These are phyloP conservation scores for Temnothorax unifasciatus DNA, from an alignment of 2,888 invertebrate genomes.

Conservation along the genomic window DNA sequence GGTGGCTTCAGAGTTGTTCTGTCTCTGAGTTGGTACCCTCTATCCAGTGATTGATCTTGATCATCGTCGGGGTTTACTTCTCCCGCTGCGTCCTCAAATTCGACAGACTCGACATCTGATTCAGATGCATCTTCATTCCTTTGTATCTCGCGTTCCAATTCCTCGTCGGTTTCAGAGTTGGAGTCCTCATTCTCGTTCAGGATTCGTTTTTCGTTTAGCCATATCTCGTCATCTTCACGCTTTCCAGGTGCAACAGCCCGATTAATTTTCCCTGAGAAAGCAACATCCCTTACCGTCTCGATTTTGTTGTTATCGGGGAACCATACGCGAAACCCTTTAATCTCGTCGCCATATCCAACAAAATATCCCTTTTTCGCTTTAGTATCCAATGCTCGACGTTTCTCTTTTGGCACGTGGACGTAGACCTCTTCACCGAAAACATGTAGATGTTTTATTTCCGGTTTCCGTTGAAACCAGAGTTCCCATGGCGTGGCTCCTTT, in stretches of 20 bases:
- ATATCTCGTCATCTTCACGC: background rate
- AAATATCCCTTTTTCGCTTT: background rate
- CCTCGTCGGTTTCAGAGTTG: background rate
- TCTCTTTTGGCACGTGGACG: background rate
- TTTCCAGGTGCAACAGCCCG: background rate
- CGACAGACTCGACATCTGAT: too few species aligned
- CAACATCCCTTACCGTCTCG: background rate
- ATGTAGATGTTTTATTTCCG: background rate
- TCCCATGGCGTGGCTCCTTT: background rate
- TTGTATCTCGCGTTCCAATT: too few species aligned
- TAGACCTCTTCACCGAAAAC: background rate
- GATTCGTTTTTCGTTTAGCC: background rate
- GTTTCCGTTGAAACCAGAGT: background rate
- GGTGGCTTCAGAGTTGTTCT: background rate
- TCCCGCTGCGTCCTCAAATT: too few species aligned
- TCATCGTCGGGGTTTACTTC: too few species aligned
- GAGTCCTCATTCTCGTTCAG: background rate
- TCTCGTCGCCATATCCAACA: background rate
- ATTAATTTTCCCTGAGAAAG: background rate
- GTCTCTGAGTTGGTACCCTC: background rate
- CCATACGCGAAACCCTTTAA: background rate
- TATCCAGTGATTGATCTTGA: too few species aligned
- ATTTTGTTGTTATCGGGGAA: background rate
- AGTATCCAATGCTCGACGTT: background rate
- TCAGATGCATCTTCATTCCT: too few species aligned